Evolutionary conservation across 2,113 vertebrate species (phyloP), one percentile per base, ranked within the genome.

Genomic region (Cairina moschata): DNA sequence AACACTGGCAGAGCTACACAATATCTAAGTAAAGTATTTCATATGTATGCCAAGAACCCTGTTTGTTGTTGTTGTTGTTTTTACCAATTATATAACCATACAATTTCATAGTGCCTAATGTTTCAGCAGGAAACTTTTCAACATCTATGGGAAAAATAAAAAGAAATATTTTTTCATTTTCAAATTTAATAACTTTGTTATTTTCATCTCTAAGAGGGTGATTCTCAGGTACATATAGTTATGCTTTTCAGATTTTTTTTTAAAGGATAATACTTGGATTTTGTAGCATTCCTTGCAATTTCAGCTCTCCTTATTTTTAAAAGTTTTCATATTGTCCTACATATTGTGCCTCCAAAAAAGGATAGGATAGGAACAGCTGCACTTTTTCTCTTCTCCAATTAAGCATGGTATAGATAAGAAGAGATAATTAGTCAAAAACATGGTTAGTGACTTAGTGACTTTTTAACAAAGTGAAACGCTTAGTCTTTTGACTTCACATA

Each of bases 31-130:
- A 3, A 66, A 76, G 7, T 86, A 34, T 69, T 89, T 69, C 17
- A 73, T 8, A 44, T 4, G 23, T 20, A 74, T 62, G 18, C 17
- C 2, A 4, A 90, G 85, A 20, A 25, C 7, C 6, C 3, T 55
- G 29, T 46, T 46, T 46, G 1, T 20, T 46, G 18, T 46, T 46
- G 44, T 44, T 44, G 29, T 32, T 74, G 40, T 71, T 71, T 68
- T 85, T 58, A 77, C 52, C 20, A 22, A 69, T 60, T 29, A 56
- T 2, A 6, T 62, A 7, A 36, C 25, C 60, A 55, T 44, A 42
- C 3, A 71, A 72, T 10, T 5, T 55, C 34, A 31, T 0, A 6
- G 34, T 60, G 14, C 2, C 46, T 5, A 40, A 3, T 31, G 55
- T 72, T 75, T 74, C 56, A 84, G 28, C 38, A 81, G 22, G 11